phyloP scores from a whole-genome alignment of 2,797 vertebrate genomes.

The Eidolon dupreanum region DNA sequence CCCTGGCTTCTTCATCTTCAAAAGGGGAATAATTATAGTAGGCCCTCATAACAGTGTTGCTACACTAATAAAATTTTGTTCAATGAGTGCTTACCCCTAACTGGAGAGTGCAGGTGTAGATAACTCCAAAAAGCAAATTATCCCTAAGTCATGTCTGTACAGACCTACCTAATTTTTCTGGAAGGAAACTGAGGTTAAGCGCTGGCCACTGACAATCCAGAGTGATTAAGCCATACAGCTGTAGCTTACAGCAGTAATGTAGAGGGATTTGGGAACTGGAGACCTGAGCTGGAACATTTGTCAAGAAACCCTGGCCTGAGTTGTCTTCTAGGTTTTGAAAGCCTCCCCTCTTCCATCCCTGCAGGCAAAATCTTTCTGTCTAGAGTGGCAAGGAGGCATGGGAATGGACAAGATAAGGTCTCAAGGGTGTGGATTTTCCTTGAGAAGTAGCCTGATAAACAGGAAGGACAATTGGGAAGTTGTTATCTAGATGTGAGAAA shows the following conservation, averaged over 20 bases:
- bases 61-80: neutral
- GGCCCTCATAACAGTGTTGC: neutral
- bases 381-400: neutral
- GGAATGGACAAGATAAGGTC: constrained; percentile 22
- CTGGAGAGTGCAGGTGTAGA: neutral
- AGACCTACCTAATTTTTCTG: neutral
- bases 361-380: neutral
- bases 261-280: neutral
- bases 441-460: constrained; percentile 50
- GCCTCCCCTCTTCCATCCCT: neutral
- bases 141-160: neutral
- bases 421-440: constrained; percentile 12
- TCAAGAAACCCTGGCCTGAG: neutral
- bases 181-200: neutral
- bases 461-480: constrained; percentile 49
- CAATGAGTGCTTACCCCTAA: neutral
- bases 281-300: neutral
- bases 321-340: neutral
- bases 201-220: neutral
- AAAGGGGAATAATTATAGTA: neutral
- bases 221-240: neutral
- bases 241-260: neutral
- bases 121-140: neutral
- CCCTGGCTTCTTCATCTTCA: neutral
- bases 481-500: constrained; percentile 62